Evolutionary conservation across 2,888 invertebrate species (phyloP).

Genomic region (Pristionchus fissidentatus): DNA sequence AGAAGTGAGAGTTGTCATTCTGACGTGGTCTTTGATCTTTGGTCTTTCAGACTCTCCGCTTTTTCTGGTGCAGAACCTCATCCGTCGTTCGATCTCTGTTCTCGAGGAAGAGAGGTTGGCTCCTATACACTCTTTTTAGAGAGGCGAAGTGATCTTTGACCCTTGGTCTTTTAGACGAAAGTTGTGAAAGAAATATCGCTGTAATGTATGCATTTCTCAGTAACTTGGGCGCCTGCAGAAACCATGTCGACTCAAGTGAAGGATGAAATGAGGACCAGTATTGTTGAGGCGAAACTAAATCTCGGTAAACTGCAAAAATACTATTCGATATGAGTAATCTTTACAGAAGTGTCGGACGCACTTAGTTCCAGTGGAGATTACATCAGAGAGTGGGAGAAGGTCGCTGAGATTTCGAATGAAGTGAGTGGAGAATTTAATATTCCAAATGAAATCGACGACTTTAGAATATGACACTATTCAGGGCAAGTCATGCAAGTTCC

Average conservation of each 20-base stretch:
- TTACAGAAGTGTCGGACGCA: not conserved
- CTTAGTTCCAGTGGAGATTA: not conserved
- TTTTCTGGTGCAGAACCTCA: not conserved
- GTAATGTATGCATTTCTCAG: not conserved
- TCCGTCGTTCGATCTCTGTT: not conserved
- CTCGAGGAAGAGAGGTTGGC: not conserved
- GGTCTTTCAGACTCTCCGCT: not conserved
- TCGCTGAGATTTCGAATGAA: not conserved
- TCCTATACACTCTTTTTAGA: not conserved
- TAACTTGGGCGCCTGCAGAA: not conserved
- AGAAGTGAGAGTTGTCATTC: not conserved
- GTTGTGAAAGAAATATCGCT: too few relatives aligned
- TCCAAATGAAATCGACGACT: not conserved
- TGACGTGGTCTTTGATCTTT: not conserved
- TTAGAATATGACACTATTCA: not conserved
- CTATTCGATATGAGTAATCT: not conserved
- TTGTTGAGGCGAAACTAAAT: not conserved
- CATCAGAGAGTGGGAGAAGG: not conserved
- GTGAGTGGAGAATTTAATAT: not conserved
- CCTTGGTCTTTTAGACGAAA: too few relatives aligned
- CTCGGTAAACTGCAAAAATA: not conserved
- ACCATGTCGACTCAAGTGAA: not conserved
- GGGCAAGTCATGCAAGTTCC: not conserved
- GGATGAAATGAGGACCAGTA: not conserved
- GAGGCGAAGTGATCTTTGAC: too few relatives aligned